These are phyloP conservation scores for Urechis unicinctus DNA, from an alignment of 2,888 invertebrate species.

Conservation along the genomic window DNA sequence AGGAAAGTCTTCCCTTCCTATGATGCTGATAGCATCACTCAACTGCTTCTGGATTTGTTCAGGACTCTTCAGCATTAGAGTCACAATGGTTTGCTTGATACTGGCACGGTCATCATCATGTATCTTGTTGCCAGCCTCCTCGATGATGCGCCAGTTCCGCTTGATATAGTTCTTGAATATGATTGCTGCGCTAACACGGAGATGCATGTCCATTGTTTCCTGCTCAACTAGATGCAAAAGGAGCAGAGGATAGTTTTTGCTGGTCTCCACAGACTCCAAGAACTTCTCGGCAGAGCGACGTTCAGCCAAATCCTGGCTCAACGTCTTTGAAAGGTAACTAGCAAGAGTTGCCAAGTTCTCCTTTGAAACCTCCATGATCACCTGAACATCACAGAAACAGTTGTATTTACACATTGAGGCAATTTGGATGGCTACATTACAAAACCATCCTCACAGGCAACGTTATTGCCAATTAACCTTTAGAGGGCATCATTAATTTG, in stretches of 20 bases:
- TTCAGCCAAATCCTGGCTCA: slow-evolving; percentile 74
- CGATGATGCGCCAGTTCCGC: slow-evolving; percentile 74
- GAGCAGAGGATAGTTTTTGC: slow-evolving; percentile 82
- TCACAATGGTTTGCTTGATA: slow-evolving; percentile 80
- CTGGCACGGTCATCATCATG: slow-evolving; percentile 70
- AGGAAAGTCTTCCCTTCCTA: slow-evolving; percentile 95
- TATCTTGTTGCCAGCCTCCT: slow-evolving; percentile 73
- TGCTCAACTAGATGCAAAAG: slow-evolving; percentile 81
- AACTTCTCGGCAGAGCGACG: slow-evolving; percentile 88
- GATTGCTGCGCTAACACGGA: slow-evolving; percentile 83
- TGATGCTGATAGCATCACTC: slow-evolving; percentile 90
- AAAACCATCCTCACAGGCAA: too few species aligned
- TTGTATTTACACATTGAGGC: too few species aligned
- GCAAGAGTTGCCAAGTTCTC: slow-evolving; percentile 73
- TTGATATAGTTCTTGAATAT: slow-evolving; percentile 96
- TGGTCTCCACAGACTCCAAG: slow-evolving; percentile 80
- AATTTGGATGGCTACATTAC: too few species aligned
- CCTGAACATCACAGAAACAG: too few species aligned
- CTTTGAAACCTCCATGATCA: slow-evolving; percentile 78
- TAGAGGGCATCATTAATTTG: too few species aligned
- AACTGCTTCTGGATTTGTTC: slow-evolving; percentile 78
- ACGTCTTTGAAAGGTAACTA: slow-evolving; percentile 70
- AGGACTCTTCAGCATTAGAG: slow-evolving; percentile 86
- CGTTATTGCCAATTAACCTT: too few species aligned
- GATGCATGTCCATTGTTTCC: slow-evolving; percentile 64